Base-by-base conservation (phyloP, 2,888 invertebrate species). In the Corbicula japonica region DNA sequence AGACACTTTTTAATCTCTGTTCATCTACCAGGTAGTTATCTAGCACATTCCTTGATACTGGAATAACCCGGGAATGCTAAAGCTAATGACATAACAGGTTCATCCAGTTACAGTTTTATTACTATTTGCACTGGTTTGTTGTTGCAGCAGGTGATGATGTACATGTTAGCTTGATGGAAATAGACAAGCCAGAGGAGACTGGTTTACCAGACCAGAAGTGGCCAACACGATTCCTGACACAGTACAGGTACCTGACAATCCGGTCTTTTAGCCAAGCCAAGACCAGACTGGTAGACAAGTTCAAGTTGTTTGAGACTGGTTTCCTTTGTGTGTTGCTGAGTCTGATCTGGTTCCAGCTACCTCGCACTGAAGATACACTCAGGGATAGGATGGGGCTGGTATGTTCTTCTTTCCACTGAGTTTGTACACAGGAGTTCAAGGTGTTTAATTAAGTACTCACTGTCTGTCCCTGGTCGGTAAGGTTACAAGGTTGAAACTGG, bases 201-300 rank as follows among this genome's bases (percentile, higher is more conserved):
- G 0, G 26, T n/a, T 21, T 60, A 38, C 23, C 21, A 38, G 41
- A 38, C 12, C 60, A 41, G 60, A 60, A 95, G 82, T 96, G 96
- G 95, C 96, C 96, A 61, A 96, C 96, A n/a, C 95, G 96, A 78
- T 97, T 97, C 92, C 95, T 95, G 94, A 97, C 96, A 8, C 97
- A 97, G 92, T 96, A 91, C 71, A 90, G 94, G 93, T 96, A 97
- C 73, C 94, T 97, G 84, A 96, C 96, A 32, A 95, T 96, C 89
- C 94, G 97, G 77, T 96, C 96, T 93, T 89, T 91, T 72, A 78
- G 78, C 32, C 86, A 88, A 93, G 96, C 96, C 41, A 94, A 95
- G 87, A 96, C 96, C 4, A 94, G 96, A 77, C 96, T 97, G 96
- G 93, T 97, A 63, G 96, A 96, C 73, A 96, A 96, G 91, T 93